Conservation (phyloP, 2,113 vertebrate species). For the Anguilla rostrata region DNA sequence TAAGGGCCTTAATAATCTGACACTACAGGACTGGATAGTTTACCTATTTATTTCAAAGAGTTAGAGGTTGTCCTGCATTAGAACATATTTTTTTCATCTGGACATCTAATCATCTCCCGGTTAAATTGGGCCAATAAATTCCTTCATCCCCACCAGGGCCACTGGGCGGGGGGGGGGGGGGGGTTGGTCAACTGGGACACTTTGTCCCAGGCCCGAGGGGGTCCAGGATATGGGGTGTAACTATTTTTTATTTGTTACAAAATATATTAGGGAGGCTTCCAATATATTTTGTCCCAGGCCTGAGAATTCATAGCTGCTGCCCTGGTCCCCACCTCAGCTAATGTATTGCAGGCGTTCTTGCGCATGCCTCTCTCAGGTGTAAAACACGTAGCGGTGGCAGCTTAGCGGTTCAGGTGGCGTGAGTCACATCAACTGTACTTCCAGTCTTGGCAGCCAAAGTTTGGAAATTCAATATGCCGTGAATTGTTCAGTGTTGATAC, state of each 20-base stretch:
- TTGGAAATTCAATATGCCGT: too few relatives aligned
- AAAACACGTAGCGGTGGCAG: not conserved
- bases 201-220: too few relatives aligned
- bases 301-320: too few relatives aligned
- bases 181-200: too few relatives aligned
- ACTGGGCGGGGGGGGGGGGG: too few relatives aligned
- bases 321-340: not conserved
- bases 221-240: too few relatives aligned
- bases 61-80: not conserved
- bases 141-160: not conserved
- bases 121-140: not conserved
- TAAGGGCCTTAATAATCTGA: not conserved
- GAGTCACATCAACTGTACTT: too few relatives aligned
- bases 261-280: too few relatives aligned
- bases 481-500: too few relatives aligned
- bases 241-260: too few relatives aligned
- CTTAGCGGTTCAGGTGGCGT: not conserved
- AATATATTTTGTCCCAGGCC: too few relatives aligned
- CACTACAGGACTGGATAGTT: not conserved
- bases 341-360: not conserved
- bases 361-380: not conserved
- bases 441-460: too few relatives aligned
- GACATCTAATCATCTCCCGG: not conserved
- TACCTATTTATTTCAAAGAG: not conserved
- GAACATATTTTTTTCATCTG: not conserved